A percentile compares a stretch with the other conserved stretches of the same genome.
These are phyloP conservation scores for Brotula barbata DNA, from an alignment of 2,797 vertebrate species.

Conservation along the genomic window DNA sequence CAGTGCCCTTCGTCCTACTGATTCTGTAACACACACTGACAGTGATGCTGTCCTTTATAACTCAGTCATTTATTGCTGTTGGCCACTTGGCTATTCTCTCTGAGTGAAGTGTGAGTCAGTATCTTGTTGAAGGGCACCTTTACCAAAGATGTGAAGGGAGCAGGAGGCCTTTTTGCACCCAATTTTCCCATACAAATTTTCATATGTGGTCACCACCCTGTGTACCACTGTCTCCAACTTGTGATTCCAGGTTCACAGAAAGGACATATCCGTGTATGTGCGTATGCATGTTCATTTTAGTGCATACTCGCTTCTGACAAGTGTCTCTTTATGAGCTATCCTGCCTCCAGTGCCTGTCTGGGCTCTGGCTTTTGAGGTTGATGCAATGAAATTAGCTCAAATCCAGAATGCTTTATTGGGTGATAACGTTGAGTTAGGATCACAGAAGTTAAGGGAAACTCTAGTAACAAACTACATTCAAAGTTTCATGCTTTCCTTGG, in stretches of 20 bases:
- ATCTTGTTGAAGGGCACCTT: constrained; percentile 66
- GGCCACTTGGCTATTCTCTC: constrained; percentile 23
- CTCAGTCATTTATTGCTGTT: constrained; percentile 25
- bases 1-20: constrained; percentile 38
- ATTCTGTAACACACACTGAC: constrained; percentile 34
- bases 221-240: constrained; percentile 41
- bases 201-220: constrained; percentile 44
- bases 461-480: no score
- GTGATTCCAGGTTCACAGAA: constrained; percentile 54
- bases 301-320: neutral
- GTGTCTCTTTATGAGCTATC: neutral
- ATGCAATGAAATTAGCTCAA: constrained; percentile 6
- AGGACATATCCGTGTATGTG: constrained; percentile 34
- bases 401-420: neutral
- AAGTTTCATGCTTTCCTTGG: no score
- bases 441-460: neutral
- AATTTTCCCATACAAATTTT: constrained; percentile 51
- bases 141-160: constrained; percentile 40
- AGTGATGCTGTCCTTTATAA: constrained; percentile 29
- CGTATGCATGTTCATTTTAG: neutral
- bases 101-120: constrained; percentile 20
- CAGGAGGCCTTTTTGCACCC: constrained; percentile 58
- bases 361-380: constrained; percentile 1
- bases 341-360: neutral
- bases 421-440: neutral